Base-by-base conservation (phyloP, 2,888 invertebrate genomes). In the Siphlonurus alternatus region DNA sequence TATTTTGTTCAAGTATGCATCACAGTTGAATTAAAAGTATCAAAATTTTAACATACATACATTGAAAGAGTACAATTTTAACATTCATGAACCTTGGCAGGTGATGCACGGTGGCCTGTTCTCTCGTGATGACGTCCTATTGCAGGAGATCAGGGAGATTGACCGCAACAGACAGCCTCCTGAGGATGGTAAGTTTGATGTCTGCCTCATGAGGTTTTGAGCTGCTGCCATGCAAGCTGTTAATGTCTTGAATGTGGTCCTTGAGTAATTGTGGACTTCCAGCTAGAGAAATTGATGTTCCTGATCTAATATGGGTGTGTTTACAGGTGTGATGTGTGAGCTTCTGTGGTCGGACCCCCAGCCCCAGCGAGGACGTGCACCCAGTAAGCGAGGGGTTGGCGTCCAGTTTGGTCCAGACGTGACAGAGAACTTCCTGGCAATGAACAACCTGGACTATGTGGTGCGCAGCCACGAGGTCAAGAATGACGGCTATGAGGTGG, bases 61-160 rank as follows among this genome's bases (percentile, higher is more conserved):
- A 10, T 18, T 61, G 18, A 24, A 64, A 19, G 19, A 18, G 54
- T 25, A 25, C 53, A 23, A 63, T 51, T 2, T 59, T 63, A 23
- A 22, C 66, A 53, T 65, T 66, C 67, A 79, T 60, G 79, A 83
- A n/a, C n/a, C n/a, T n/a, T n/a, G n/a, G 1, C 71, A 93, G 81
- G 91, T 97, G 18, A 98, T 97, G 94, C 99, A 99, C 74, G 99
- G 99, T 3, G 99, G 99, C 2, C 79, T 99, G 64, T 99, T 99
- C 79, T 87, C 90, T n/a, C 85, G 84, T 69, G 95, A 97, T 73
- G 86, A 88, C 72, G 89, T 98, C 63, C 93, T 90, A n/a, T 78
- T 99, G 63, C 89, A 95, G 66, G 93, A 97, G 71, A 93, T 99
- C 68, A 80, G 89, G 62, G 83, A 84, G 69, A 88, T 93, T 66